phyloP scores from a whole-genome alignment of 1,140 invertebrate species.

The Antheraea pernyi region DNA sequence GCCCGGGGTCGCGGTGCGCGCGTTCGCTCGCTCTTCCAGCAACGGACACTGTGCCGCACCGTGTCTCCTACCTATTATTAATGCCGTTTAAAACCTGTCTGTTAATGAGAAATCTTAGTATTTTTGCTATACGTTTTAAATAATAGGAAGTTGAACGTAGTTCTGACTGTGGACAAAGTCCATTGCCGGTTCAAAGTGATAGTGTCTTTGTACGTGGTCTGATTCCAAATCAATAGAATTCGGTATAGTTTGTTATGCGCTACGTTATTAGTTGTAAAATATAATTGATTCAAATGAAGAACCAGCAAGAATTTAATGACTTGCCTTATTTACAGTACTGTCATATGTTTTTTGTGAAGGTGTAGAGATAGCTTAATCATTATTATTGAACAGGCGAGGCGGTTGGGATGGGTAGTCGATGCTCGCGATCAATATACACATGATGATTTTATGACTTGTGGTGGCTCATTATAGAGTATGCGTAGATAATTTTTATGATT shows the following conservation, averaged over 20 bases:
- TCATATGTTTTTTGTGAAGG: neutral
- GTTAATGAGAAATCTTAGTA: neutral
- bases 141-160: neutral
- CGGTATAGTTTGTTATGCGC: neutral
- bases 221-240: neutral
- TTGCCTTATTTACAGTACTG: neutral
- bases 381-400: too few relatives aligned
- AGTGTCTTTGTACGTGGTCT: neutral
- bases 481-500: too few relatives aligned
- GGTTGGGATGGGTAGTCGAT: too few relatives aligned
- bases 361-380: too few relatives aligned
- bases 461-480: too few relatives aligned
- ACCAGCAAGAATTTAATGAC: neutral
- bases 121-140: neutral
- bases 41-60: conserved; percentile 10
- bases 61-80: neutral
- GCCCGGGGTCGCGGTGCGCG: conserved; percentile 19
- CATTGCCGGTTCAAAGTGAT: neutral
- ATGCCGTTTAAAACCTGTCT: neutral
- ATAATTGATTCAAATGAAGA: conserved; percentile 1
- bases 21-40: conserved; percentile 6
- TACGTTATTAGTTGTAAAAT: neutral
- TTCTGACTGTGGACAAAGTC: neutral
- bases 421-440: too few relatives aligned
- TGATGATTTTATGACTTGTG: too few relatives aligned